Base-by-base conservation (phyloP, 2,888 invertebrate species). In the Aphidoletes aphidimyza region DNA sequence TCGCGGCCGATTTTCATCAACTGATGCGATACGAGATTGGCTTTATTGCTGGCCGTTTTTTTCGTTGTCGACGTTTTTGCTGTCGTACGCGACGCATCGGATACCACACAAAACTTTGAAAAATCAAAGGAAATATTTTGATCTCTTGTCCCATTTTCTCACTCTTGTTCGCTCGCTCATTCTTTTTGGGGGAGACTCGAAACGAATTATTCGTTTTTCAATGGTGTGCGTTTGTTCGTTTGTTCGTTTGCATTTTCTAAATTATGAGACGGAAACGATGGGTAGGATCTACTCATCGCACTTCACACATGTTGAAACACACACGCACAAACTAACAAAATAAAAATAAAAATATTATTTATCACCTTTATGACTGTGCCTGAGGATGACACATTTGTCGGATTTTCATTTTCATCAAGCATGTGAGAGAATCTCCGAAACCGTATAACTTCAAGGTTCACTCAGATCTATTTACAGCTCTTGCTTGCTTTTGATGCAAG, bases 191-290 rank as follows among this genome's bases (percentile, higher is more conserved):
- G 5, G 22, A 69, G 34, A 69, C 30, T 69, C 69, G 69, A 69
- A 0, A 30, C 26, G 30, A 69, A 30, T 69, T 69, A 9, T 69
- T 14, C 69, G 8, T 30, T 30, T 5, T 14, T 69, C 17, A 69
- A 11, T 30, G 9, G 69, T 69, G 69, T 69, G 30, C 30, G 69
- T 69, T 69, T 30, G 30, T 69, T 69, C 69, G 69, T 69, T 69
- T 30, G 69, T 30, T 69, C 69, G 69, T 69, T 69, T 30, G 69
- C 69, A 69, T 30, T 69, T 34, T 14, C 3, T 30, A 30, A 69
- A 69, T 69, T 69, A 69, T 69, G 34, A 69, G 69, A 69, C 69
- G 69, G 69, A 69, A 69, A 69, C 69, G 69, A 69, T 30, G 6
- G 22, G 69, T 69, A 26, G 34, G 34, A 69, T 69, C 69, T 30